Conservation (phyloP, 2,113 vertebrate species). For the Heteronetta atricapilla region DNA sequence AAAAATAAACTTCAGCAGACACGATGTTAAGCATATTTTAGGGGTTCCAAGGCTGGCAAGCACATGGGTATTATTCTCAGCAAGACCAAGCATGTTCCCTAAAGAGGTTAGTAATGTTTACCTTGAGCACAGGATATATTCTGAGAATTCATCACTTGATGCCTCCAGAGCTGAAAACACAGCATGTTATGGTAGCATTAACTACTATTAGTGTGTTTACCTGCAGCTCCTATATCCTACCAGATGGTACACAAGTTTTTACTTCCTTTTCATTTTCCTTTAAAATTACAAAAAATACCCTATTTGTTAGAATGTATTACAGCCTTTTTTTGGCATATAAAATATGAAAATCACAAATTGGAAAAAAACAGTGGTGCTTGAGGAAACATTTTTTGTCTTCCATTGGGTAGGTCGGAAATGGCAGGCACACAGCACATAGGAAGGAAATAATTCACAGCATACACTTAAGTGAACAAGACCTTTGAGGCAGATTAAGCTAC, state of each 20-base stretch:
- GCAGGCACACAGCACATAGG: neutral
- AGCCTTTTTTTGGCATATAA: neutral
- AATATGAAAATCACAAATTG: neutral
- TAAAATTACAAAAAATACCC: neutral
- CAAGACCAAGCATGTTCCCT: slow-evolving; percentile 21
- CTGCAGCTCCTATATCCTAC: slow-evolving; percentile 46
- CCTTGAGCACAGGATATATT: slow-evolving; percentile 28
- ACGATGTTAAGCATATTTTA: neutral
- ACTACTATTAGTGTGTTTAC: slow-evolving; percentile 54
- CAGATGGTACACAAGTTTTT: slow-evolving; percentile 27
- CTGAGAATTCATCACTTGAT: slow-evolving; percentile 43
- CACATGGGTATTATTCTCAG: neutral
- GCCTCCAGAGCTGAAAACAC: slow-evolving; percentile 49
- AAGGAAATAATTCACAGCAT: neutral
- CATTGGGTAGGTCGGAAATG: neutral
- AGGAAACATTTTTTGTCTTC: neutral
- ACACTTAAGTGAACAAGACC: slow-evolving; percentile 25
- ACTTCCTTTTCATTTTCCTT: neutral
- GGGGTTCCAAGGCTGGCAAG: neutral
- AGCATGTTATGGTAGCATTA: slow-evolving; percentile 26
- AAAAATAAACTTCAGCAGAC: neutral
- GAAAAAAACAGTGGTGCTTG: neutral
- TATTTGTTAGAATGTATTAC: neutral
- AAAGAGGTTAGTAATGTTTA: slow-evolving; percentile 49
- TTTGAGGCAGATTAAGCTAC: slow-evolving; percentile 39